Base-by-base conservation (phyloP, 1,140 invertebrate genomes). In the Pseudomyrmex sp. region DNA sequence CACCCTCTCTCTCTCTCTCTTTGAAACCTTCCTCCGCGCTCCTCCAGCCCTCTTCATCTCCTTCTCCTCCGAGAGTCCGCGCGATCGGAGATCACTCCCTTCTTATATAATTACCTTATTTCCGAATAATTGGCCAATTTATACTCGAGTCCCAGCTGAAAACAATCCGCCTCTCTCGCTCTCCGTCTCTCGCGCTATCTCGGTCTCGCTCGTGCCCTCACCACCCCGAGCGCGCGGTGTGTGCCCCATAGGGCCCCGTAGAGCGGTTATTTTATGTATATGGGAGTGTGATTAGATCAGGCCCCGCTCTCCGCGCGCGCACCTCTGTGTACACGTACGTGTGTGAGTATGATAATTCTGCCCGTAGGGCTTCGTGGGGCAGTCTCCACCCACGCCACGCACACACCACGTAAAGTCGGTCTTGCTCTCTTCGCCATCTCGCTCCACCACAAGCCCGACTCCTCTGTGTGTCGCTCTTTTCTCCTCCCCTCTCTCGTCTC, bases 101-200 rank as follows among this genome's bases (percentile, higher is more conserved):
- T 93, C 92, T 94, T 94, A 93, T 94, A 93, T 94, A 94, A 94
- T 94, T 94, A 94, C 93, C 93, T 94, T 94, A 94, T 94, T 94
- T 94, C 93, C 93, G 92, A 94, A 94, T 94, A 94, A 94, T 94
- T 94, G 93, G 93, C 93, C 93, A 94, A 94, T 94, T 94, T 94
- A 94, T 94, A 94, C 93, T 94, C 92, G 92, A 93, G 93, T 93
- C 91, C 92, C 93, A 94, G 93, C 93, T 94, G 93, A 94, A 94
- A 94, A 94, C 93, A 94, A 94, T 94, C 93, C 92, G 88, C 90
- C 90, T 92, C 88, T 90, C 87, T 91, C 82, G 61, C 86, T 90
- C 88, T 88, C 80, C 56, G 58, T 82, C 66, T 68, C 58, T 18
- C 83, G 54, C 54, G 54, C 54, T 74, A 54, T 85, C 54, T 56